Percentiles rank a stretch among this genome's conserved stretches.
Evolutionary conservation across 2,113 vertebrate species (phyloP).

Genomic region (Pyxicephalus adspersus): DNA sequence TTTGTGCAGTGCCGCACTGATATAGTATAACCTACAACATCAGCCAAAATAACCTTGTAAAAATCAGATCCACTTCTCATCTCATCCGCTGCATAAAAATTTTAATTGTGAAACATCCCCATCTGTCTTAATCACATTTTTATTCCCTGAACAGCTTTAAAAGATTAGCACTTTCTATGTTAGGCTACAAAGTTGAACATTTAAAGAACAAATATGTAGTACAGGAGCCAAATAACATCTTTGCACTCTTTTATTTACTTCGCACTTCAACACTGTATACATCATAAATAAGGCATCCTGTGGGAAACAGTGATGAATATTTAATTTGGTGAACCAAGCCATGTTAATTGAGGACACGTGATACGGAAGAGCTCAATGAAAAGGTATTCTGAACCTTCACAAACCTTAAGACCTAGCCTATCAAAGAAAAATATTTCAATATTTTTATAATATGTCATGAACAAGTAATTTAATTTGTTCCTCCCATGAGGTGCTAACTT

Average conservation of each 20-base stretch:
- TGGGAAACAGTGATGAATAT: slow-evolving; percentile 42
- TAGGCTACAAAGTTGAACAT: slow-evolving; percentile 48
- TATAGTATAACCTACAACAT: too few species aligned
- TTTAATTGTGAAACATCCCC: slow-evolving; percentile 30
- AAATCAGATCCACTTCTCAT: not conserved
- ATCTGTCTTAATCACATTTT: slow-evolving; percentile 47
- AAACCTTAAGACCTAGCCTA: too few species aligned
- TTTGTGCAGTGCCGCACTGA: too few species aligned
- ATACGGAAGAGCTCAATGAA: slow-evolving; percentile 10
- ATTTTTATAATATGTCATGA: too few species aligned
- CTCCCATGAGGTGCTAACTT: too few species aligned
- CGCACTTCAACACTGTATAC: slow-evolving; percentile 51
- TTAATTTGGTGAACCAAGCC: slow-evolving; percentile 41
- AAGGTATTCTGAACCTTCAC: slow-evolving; percentile 20
- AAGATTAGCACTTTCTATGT: slow-evolving; percentile 51
- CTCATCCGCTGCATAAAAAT: slow-evolving; percentile 1
- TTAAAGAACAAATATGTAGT: slow-evolving; percentile 54
- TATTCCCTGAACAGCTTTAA: slow-evolving; percentile 43
- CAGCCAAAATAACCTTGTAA: too few species aligned
- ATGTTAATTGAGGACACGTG: slow-evolving; percentile 40
- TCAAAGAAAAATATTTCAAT: too few species aligned
- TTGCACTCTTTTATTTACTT: slow-evolving; percentile 52
- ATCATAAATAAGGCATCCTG: slow-evolving; percentile 52
- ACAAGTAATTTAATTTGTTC: too few species aligned
- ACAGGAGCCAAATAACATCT: slow-evolving; percentile 45